These are phyloP conservation scores for Ancistrus triradiatus DNA, from an alignment of 2,113 vertebrate genomes.

Conservation along the genomic window DNA sequence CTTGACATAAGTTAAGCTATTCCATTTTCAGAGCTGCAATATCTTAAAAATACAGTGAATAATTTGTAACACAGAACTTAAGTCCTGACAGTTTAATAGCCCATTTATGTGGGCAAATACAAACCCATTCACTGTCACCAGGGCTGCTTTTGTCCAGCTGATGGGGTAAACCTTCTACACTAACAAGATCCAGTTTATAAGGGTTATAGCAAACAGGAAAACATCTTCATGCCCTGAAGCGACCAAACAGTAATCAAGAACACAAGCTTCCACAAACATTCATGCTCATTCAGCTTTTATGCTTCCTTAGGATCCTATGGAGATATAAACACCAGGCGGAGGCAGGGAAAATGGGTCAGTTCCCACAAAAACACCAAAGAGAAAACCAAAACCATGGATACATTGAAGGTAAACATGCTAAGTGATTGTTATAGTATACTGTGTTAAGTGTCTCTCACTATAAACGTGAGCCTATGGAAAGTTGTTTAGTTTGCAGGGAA, in stretches of 20 bases:
- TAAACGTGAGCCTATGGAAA: too few species aligned
- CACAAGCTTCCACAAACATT: conserved; percentile 30
- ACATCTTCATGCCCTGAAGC: not conserved
- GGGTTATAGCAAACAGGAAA: conserved; percentile 13
- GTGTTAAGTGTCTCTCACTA: not conserved
- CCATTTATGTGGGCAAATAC: not conserved
- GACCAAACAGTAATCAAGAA: conserved; percentile 25
- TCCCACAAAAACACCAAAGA: conserved; percentile 13
- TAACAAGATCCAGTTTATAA: conserved; percentile 1
- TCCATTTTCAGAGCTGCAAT: not conserved
- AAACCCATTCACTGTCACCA: not conserved
- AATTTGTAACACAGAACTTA: not conserved
- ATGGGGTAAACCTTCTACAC: too few species aligned
- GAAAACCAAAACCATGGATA: conserved; percentile 7
- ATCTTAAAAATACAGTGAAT: not conserved
- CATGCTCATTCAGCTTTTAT: not conserved
- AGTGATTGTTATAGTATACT: not conserved
- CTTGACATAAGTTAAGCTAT: not conserved
- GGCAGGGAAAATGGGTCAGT: conserved; percentile 5
- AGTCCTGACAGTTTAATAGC: not conserved
- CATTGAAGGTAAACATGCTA: conserved; percentile 30
- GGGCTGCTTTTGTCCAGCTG: too few species aligned
- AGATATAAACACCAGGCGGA: conserved; percentile 17
- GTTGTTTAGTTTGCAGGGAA: too few species aligned
- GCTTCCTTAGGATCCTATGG: conserved; percentile 2